Evolutionary conservation across 2,888 invertebrate genomes (phyloP).

Genomic region (Nebria salina): DNA sequence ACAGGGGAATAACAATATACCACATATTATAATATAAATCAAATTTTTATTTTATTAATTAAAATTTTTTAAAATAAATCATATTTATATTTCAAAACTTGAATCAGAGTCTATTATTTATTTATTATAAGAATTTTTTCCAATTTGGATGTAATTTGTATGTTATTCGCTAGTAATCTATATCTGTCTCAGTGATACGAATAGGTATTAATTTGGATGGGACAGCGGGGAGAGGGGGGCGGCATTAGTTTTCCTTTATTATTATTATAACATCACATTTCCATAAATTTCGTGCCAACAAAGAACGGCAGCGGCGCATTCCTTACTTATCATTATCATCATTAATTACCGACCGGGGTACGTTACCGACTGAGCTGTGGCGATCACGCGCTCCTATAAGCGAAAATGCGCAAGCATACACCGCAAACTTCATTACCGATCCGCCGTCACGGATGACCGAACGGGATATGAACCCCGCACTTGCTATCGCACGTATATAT

Average conservation of each 20-base stretch:
- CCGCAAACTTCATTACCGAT: conserved; percentile 30
- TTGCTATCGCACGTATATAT: conserved; percentile 1
- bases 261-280: conserved; percentile 33
- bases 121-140: no score
- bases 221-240: neutral
- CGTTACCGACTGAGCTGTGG: conserved; percentile 9
- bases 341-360: conserved; percentile 37
- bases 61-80: no score
- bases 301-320: conserved; percentile 20
- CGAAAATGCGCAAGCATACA: neutral
- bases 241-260: conserved; percentile 7
- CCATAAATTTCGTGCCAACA: conserved; percentile 32
- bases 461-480: neutral
- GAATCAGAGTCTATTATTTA: no score
- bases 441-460: conserved; percentile 33
- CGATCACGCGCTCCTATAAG: conserved; percentile 21
- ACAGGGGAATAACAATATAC: neutral
- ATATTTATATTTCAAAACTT: no score
- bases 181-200: neutral
- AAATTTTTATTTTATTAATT: no score
- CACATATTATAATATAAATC: neutral
- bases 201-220: neutral
- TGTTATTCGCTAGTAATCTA: neutral
- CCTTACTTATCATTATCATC: conserved; percentile 40
- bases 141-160: neutral